Evolutionary conservation across 2,113 vertebrate species (phyloP).

Genomic region (Psilopsiagon aurifrons): DNA sequence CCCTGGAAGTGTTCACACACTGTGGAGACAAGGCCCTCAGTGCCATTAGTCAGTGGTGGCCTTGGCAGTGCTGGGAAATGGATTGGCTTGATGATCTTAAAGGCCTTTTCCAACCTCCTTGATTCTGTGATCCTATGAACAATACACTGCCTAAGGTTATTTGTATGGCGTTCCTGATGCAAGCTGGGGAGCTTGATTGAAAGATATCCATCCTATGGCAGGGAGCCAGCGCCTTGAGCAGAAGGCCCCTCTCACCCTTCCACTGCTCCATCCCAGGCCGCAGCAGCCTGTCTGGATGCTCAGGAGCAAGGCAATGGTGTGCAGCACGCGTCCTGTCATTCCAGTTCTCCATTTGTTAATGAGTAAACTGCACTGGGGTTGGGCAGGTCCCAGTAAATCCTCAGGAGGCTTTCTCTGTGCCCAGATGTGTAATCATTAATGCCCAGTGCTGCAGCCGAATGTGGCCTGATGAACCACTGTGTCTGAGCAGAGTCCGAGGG

Average conservation of each 20-base stretch:
- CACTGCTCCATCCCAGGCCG: not conserved
- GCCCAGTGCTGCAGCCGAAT: not conserved
- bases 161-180: not conserved
- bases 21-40: not conserved
- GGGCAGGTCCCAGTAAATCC: not conserved
- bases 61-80: not conserved
- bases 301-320: not conserved
- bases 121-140: not conserved
- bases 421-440: not conserved
- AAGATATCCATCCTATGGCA: rapidly evolving
- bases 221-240: not conserved
- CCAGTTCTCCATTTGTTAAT: slow-evolving; percentile 40
- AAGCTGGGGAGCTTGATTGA: not conserved
- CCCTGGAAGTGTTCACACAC: not conserved
- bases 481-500: not conserved
- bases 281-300: not conserved
- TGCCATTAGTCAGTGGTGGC: not conserved
- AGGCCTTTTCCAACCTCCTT: not conserved
- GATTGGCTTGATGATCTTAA: not conserved
- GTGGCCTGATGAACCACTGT: rapidly evolving
- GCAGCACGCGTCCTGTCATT: not conserved
- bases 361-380: slow-evolving; percentile 32
- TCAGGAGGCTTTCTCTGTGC: not conserved
- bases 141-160: not conserved
- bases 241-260: not conserved